Percentiles rank a stretch among this genome's conserved stretches.
Conservation (phyloP, 1,140 invertebrate genomes). For the Odontomachus brunneus region DNA sequence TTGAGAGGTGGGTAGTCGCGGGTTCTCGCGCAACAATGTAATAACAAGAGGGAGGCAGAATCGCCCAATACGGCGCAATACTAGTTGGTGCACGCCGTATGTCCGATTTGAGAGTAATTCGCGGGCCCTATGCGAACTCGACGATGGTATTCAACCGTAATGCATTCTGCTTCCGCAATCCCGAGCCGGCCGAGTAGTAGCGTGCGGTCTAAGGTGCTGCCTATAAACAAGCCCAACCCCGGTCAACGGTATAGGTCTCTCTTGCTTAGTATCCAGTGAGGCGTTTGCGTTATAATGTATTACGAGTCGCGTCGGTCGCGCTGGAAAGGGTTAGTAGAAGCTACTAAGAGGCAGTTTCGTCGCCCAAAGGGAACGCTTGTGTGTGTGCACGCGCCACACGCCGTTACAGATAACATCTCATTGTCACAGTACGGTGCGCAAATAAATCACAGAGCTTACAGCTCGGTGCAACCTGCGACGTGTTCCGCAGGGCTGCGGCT, state of each 20-base stretch:
- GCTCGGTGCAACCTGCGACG: background rate
- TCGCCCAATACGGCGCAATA: constrained; percentile 9
- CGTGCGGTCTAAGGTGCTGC: constrained; percentile 65
- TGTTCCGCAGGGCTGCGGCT: constrained; percentile 36
- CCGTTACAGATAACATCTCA: constrained; percentile 81
- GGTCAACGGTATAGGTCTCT: constrained; percentile 44
- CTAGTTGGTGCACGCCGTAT: constrained; percentile 12
- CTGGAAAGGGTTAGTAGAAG: constrained; percentile 32
- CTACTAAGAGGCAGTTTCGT: constrained; percentile 64
- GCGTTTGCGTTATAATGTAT: constrained; percentile 77
- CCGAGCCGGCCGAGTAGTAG: constrained; percentile 67
- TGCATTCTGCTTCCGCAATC: constrained; percentile 71
- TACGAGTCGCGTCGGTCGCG: constrained; percentile 50
- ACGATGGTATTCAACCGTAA: constrained; percentile 66
- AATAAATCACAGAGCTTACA: constrained; percentile 70
- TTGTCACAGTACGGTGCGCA: constrained; percentile 77
- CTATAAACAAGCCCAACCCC: constrained; percentile 68
- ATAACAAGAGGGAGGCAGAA: constrained; percentile 9
- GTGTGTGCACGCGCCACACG: constrained; percentile 55
- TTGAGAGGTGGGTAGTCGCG: background rate
- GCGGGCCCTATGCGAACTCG: constrained; percentile 1
- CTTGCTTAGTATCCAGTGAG: constrained; percentile 55
- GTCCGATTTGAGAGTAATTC: constrained; percentile 49
- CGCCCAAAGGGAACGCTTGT: constrained; percentile 50
- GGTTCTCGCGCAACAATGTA: constrained; percentile 43